phyloP scores from a whole-genome alignment of 1,140 invertebrate genomes.

The Solen grandis region DNA sequence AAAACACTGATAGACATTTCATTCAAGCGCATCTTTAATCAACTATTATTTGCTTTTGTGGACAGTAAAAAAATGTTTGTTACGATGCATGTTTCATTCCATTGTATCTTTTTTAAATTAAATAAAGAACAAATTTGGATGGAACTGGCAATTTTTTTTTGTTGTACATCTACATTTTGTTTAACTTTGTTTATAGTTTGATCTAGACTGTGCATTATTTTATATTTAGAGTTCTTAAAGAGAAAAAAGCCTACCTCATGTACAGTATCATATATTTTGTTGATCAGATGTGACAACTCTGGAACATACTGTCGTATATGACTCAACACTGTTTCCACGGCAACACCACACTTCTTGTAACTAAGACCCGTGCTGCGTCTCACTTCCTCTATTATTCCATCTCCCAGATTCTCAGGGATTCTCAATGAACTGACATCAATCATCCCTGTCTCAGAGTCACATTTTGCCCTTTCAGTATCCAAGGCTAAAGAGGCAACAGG shows the following conservation, averaged over 20 bases:
- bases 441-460: background rate
- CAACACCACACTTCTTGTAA: constrained; percentile 92
- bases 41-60: too few species aligned
- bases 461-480: background rate
- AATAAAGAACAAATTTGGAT: too few species aligned
- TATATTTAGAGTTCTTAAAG: too few species aligned
- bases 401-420: constrained; percentile 62
- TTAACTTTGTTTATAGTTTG: too few species aligned
- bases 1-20: too few species aligned
- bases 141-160: too few species aligned
- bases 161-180: too few species aligned
- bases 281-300: constrained; percentile 67
- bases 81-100: too few species aligned
- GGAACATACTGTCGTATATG: constrained; percentile 74
- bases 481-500: constrained; percentile 14
- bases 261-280: constrained; percentile 63
- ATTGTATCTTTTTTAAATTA: too few species aligned
- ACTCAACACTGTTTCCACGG: constrained; percentile 88
- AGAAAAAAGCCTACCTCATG: constrained; percentile 69
- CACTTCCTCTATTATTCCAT: constrained; percentile 83
- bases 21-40: too few species aligned
- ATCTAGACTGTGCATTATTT: too few species aligned
- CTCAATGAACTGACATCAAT: constrained; percentile 49
- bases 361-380: constrained; percentile 91
- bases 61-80: too few species aligned